Percentiles rank a stretch among this genome's conserved stretches.
Conservation (phyloP, 2,888 invertebrate genomes). For the Ceramica pisi region DNA sequence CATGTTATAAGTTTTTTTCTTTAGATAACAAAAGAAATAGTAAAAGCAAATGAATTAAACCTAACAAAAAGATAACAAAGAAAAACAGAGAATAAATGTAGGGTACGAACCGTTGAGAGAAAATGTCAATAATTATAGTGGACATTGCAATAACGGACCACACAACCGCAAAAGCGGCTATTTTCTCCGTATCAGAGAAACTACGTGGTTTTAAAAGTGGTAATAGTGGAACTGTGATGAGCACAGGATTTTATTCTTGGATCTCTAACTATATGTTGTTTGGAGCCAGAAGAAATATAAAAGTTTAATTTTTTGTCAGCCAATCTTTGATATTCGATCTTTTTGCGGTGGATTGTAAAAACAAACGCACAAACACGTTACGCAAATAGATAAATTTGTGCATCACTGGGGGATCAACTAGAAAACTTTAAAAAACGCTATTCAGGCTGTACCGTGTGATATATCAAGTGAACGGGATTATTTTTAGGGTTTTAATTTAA, state of each 20-base stretch:
- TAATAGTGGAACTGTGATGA: slow-evolving; percentile 18
- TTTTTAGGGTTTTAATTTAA: no score
- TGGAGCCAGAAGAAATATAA: neutral
- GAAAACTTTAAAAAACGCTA: no score
- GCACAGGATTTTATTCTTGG: slow-evolving; percentile 38
- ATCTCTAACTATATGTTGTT: slow-evolving; percentile 19
- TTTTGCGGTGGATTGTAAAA: no score
- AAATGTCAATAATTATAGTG: slow-evolving; percentile 66
- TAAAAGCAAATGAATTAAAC: slow-evolving; percentile 44
- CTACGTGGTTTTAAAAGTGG: slow-evolving; percentile 31
- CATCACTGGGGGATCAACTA: no score
- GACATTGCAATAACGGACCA: slow-evolving; percentile 59
- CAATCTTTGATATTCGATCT: no score
- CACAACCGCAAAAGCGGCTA: slow-evolving; percentile 49
- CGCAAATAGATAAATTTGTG: no score
- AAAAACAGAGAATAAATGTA: slow-evolving; percentile 23
- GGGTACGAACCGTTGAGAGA: slow-evolving; percentile 16
- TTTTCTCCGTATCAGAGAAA: slow-evolving; percentile 39
- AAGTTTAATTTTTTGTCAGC: neutral
- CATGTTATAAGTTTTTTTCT: slow-evolving; percentile 43
- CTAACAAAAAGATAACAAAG: slow-evolving; percentile 28
- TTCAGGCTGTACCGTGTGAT: no score
- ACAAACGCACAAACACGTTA: no score
- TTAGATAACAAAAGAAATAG: slow-evolving; percentile 31
- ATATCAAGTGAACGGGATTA: no score